Base-by-base conservation (phyloP, 2,797 vertebrate genomes). In the Myiotriccus ornatus region DNA sequence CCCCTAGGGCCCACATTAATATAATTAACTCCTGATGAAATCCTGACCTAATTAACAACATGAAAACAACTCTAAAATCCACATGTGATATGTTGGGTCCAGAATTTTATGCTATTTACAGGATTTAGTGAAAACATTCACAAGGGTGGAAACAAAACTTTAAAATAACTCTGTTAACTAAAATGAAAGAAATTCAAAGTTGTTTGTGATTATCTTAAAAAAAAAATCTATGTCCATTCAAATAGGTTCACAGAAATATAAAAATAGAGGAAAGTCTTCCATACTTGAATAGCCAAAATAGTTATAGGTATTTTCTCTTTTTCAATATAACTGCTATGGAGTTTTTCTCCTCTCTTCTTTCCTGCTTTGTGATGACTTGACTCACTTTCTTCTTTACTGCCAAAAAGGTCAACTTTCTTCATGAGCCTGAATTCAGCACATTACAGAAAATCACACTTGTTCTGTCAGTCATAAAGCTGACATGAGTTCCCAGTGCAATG, bases 371-470 rank as follows among this genome's bases (percentile, higher is more conserved):
- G 52, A 28, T 75, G 35, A 85, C 68, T 75, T 46, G 18, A 74
- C 37, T 73, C 28, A 59, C 21, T 67, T 53, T 76, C 19, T 59
- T 49, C 35, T 76, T 73, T 53, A 49, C 28, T 69, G 30, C n/a
- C 74, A 80, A 37, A 89, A 84, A 92, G 57, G 82, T 92, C 82
- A 90, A 6, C 18, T 92, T 96, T 73, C 53, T 87, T 83, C 82
- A 94, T 23, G 35, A 88, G 67, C 46, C 17, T 55, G 44, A 89
- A 87, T 84, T 87, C 82, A 82, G 70, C 18, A 57, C 18, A 75
- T 52, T 53, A 62, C 14, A 84, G 79, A 84, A 91, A 94, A 88
- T 17, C 41, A 37, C 20, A 57, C 60, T 92, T 81, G 32, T 89
- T 89, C 67, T 82, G 63, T 79, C 85, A 94, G 53, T 88, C 86